phyloP scores from a whole-genome alignment of 2,113 vertebrate species.

The Collichthys lucidus region DNA sequence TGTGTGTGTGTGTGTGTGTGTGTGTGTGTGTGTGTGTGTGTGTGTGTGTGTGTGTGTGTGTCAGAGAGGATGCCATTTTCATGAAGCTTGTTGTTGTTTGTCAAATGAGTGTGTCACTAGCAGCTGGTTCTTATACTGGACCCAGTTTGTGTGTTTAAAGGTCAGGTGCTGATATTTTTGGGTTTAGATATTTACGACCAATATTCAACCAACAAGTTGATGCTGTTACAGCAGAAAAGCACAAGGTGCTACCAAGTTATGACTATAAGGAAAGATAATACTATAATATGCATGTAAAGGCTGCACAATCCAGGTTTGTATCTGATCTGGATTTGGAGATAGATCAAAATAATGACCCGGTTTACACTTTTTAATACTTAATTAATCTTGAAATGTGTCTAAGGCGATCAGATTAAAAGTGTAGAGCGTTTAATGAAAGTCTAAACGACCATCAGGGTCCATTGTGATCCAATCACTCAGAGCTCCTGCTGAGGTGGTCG shows the following conservation, averaged over 20 bases:
- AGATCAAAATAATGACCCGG: no score
- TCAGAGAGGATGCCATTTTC: conserved; percentile 26
- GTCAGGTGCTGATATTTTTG: conserved; percentile 21
- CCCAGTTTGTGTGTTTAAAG: neutral
- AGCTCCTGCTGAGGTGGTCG: no score
- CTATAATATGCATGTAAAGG: neutral
- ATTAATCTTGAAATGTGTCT: no score
- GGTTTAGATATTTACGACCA: conserved; percentile 17
- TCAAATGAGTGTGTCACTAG: conserved; percentile 26
- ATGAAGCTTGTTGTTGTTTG: conserved; percentile 34
- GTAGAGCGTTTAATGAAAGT: no score
- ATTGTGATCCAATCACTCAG: no score
- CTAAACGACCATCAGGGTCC: no score
- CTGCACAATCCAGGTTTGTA: neutral
- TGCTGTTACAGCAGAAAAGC: neutral
- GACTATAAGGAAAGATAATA: neutral
- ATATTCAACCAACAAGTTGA: no score
- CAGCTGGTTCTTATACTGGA: conserved; percentile 10
- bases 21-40: no score
- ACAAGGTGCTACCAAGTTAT: neutral
- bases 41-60: neutral
- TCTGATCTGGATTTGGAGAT: neutral
- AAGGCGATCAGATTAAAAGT: no score
- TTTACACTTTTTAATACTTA: no score
- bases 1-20: no score